Base-by-base conservation (phyloP, 2,113 vertebrate species). In the Felis chaus region DNA sequence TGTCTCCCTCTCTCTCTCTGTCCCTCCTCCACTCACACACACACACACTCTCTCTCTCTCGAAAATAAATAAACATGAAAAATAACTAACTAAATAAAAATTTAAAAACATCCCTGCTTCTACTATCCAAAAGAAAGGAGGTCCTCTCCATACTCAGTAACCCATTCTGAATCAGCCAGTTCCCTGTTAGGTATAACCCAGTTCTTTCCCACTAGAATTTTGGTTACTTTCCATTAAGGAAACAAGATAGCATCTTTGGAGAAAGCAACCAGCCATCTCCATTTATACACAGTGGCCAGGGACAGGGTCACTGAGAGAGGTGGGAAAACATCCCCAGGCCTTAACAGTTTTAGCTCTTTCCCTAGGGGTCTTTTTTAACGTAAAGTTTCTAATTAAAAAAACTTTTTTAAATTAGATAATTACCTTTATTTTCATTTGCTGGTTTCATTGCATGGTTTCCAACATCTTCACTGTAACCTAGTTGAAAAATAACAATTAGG, bases 371-470 rank as follows among this genome's bases (percentile, higher is more conserved):
- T 83, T 79, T 92, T 90, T 41, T 4, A 39, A 82, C 45, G 27
- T 69, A 50, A 87, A 94, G 1, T 87, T 83, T 92, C 68, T 92
- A 73, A 78, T 83, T 27, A 14, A 53, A 95, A 89, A 82, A 71
- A 87, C 3, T 12, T 1, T 27, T 91, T 45, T 1, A 45, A 61
- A 78, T 79, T 33, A 91, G 31, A 78, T 91, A 97, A 96, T 98
- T 98, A 99, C 99, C 99, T 99, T 98, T 98, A 95, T 96, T 98
- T n/a, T 99, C 98, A 97, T 98, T 98, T 94, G 98, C 29, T 93
- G 98, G 63, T 96, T 98, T 99, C 95, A 98, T 76, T 63, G 92
- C 93, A 73, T 99, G 98, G 71, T 99, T 99, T 98, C 98, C 98
- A 94, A 78, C 96, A 61, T 99, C 98, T 96, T 99, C 99, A 87